Base-by-base conservation (phyloP, 2,797 vertebrate species). In the Danio aesculapii region DNA sequence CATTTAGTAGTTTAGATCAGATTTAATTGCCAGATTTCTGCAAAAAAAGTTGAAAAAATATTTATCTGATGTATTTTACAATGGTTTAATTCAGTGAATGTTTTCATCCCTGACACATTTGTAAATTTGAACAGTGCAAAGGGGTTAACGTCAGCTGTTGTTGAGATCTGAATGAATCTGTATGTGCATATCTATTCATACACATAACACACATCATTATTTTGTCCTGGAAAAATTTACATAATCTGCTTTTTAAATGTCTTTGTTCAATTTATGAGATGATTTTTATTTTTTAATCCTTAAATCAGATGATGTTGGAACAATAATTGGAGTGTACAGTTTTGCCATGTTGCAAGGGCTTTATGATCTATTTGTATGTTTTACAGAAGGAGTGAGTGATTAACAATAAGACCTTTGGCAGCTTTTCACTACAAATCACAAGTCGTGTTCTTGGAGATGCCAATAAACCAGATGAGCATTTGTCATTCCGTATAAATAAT, bases 291-390 rank as follows among this genome's bases (percentile, higher is more conserved):
- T 30, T 30, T 30, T 3, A 30, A 30, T 30, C 30, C 44, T 62
- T 46, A 13, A 69, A 50, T 58, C 41, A 13, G 10, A 58, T 5
- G 0, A 41, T 75, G 21, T 52, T 41, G 46, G 50, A 50, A 50
- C 72, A 52, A 39, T 50, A 62, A 39, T 11, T 14, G 47, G 6
- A 4, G 46, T 10, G 4, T 47, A 11, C 57, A n/a, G 43, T 71
- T 59, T 49, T 67, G 57, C 12, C 21, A 41, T 57, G n/a, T 12
- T 61, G 30, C 11, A 7, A 69, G 39, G 49, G 17, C 16, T 62
- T 70, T 64, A n/a, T 70, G 47, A 47, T 64, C 21, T 79, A 67
- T 72, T 46, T 72, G 43, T 49, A 19, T 70, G 62, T 30, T 58
- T 69, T 59, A 58, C 59, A 75, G 46, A 81, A 39, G 7, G 11